Conservation (phyloP, 2,113 vertebrate species). For the Jaculus jaculus region DNA sequence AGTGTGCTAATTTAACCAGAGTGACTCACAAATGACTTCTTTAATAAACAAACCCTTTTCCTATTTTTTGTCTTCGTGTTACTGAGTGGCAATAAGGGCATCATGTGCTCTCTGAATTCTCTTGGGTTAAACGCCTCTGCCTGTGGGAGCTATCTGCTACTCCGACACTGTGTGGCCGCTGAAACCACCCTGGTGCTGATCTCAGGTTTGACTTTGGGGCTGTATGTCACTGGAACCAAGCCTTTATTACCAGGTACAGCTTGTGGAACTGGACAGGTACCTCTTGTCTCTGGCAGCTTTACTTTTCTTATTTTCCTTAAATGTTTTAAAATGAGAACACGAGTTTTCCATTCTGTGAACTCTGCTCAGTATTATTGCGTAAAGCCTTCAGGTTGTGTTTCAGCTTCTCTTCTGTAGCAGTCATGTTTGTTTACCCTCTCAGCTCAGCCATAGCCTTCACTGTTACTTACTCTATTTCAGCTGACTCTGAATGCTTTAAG, state of each 20-base stretch:
- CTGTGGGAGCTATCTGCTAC: rapidly evolving
- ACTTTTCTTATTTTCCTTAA: not conserved
- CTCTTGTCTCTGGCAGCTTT: rapidly evolving
- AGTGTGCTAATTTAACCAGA: constrained; percentile 52
- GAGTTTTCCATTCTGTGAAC: not conserved
- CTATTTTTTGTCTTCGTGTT: constrained; percentile 54
- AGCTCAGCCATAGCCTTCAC: not conserved
- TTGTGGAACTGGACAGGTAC: rapidly evolving
- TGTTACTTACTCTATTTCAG: not conserved
- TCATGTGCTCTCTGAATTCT: not conserved
- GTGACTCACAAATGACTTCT: constrained; percentile 64
- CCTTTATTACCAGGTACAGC: rapidly evolving
- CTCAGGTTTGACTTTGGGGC: not conserved
- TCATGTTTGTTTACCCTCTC: not conserved
- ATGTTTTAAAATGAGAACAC: not conserved
- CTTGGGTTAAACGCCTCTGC: not conserved
- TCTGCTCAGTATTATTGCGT: not conserved
- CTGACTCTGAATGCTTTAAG: not conserved
- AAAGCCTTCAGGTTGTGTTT: not conserved
- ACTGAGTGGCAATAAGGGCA: not conserved
- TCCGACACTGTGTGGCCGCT: not conserved
- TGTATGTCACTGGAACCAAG: rapidly evolving
- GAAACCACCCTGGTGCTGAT: not conserved
- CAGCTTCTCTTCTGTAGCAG: not conserved
- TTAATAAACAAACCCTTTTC: constrained; percentile 81